Percentiles rank a stretch among this genome's conserved stretches.
Conservation (phyloP, 2,888 invertebrate genomes). For the Athalia cordata region DNA sequence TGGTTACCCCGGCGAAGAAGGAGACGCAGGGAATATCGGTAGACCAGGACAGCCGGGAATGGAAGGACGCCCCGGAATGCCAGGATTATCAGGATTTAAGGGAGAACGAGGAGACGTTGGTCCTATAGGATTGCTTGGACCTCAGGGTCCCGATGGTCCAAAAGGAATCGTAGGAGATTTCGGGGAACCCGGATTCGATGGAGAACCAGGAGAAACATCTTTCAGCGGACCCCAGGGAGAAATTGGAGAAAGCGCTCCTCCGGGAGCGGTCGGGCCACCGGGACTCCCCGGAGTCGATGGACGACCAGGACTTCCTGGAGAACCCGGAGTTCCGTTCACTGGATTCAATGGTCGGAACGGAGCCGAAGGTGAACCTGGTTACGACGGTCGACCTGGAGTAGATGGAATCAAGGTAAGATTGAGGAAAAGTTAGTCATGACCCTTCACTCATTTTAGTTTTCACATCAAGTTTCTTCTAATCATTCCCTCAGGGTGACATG, state of each 20-base stretch:
- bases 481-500: constrained; percentile 63
- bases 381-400: constrained; percentile 68
- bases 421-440: constrained; percentile 25
- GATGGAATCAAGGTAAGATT: constrained; percentile 69
- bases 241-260: constrained; percentile 79
- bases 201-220: constrained; percentile 79
- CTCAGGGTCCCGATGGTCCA: constrained; percentile 77
- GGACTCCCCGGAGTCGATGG: constrained; percentile 85
- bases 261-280: constrained; percentile 80
- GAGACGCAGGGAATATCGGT: constrained; percentile 77
- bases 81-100: constrained; percentile 76
- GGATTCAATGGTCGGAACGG: constrained; percentile 53
- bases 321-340: constrained; percentile 74
- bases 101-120: constrained; percentile 87
- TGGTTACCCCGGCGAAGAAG: constrained; percentile 76
- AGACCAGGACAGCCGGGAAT: constrained; percentile 78
- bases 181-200: constrained; percentile 81
- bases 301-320: constrained; percentile 81
- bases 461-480: not conserved
- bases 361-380: constrained; percentile 67
- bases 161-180: constrained; percentile 78
- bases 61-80: constrained; percentile 74
- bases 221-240: constrained; percentile 83
- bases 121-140: constrained; percentile 80
- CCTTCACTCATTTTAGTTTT: not conserved